Base-by-base conservation (phyloP, 92 coral and sea anemone species). In the Muricea muricata region DNA sequence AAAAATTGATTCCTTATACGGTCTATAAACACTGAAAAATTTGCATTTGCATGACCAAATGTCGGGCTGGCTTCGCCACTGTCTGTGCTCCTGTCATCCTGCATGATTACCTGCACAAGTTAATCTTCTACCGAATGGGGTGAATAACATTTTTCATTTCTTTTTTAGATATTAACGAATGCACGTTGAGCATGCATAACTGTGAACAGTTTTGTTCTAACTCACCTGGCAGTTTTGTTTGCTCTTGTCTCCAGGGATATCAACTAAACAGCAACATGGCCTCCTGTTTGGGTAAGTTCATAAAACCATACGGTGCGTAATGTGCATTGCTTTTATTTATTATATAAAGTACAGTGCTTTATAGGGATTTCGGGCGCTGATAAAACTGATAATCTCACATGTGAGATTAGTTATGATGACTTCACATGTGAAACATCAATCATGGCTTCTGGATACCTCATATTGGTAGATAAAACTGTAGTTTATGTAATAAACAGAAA, bases 121-220 rank as follows among this genome's bases (percentile, higher is more conserved):
- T n/a, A n/a, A n/a, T n/a, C n/a, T n/a, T n/a, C n/a, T n/a, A n/a
- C n/a, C n/a, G n/a, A n/a, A n/a, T n/a, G n/a, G n/a, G 50, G 9
- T 45, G 50, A 13, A 45, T 45, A 18, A 52, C 7, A 52, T 52
- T 18, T 7, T 52, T 52, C 60, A 25, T 52, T 52, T 7, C 15
- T 3, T 52, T 28, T 25, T 15, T 32, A 63, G 70, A 63, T 6
- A 32, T 63, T 12, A 39, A 63, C 37, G 70, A 63, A 63, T 63
- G 70, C 12, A 18, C 28, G 5, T 9, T 52, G 60, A 39, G 71
- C 25, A 82, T 32, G 32, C 56, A 83, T 9, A 42, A 45, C 54
- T 93, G 97, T 41, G 85, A 82, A 63, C 97, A 93, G 71, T 40
- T 41, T 18, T 93, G 97, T 56, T 73, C 85, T 50, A 93, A 93